Evolutionary conservation across 2,888 invertebrate genomes (phyloP).

Genomic region (Phragmatobia fuliginosa): DNA sequence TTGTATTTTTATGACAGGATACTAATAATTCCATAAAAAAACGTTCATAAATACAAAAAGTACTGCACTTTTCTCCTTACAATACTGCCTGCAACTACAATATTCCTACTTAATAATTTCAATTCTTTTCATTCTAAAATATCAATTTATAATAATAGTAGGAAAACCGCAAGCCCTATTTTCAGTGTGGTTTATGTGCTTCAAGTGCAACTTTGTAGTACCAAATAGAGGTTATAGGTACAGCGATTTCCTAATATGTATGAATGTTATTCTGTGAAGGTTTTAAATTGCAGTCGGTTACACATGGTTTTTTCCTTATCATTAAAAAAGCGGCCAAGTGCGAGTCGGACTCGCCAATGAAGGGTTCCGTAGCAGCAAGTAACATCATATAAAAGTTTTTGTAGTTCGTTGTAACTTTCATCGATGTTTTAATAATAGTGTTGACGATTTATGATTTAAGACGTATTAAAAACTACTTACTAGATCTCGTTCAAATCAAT

Average conservation of each 20-base stretch:
- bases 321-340: too few species aligned
- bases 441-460: too few species aligned
- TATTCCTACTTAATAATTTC: background rate
- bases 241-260: background rate
- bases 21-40: background rate
- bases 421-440: too few species aligned
- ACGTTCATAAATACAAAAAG: background rate
- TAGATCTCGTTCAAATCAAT: too few species aligned
- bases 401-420: too few species aligned
- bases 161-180: background rate
- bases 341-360: too few species aligned
- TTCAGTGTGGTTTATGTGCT: background rate
- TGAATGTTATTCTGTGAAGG: background rate
- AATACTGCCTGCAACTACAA: background rate
- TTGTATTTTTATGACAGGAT: too few species aligned
- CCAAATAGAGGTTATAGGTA: background rate
- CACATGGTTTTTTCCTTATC: background rate
- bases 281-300: background rate
- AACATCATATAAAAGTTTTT: too few species aligned
- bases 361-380: too few species aligned
- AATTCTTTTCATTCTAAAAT: background rate
- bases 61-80: background rate
- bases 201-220: background rate
- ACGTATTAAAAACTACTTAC: too few species aligned
- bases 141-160: background rate